Evolutionary conservation across 2,797 vertebrate species (phyloP).

Genomic region (Alauda arvensis): DNA sequence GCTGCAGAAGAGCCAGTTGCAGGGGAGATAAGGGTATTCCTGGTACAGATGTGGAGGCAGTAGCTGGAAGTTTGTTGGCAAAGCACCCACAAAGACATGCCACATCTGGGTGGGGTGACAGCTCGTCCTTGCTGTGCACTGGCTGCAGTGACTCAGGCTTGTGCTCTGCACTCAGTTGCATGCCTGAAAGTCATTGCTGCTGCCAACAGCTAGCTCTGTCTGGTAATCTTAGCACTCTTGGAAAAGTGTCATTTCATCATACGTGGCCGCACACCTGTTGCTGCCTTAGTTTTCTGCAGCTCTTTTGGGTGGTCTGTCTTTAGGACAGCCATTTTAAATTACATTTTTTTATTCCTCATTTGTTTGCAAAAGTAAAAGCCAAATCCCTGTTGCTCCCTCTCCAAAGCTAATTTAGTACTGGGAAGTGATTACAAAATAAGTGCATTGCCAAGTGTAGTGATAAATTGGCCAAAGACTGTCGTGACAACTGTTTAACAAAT

Average conservation of each 20-base stretch:
- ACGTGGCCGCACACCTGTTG: fast-evolving
- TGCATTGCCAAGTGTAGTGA: neutral
- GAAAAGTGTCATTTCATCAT: neutral
- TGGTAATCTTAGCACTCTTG: neutral
- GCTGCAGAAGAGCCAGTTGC: neutral
- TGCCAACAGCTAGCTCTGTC: fast-evolving
- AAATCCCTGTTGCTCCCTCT: neutral
- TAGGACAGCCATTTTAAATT: neutral
- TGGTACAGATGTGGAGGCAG: neutral
- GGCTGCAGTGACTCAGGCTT: neutral
- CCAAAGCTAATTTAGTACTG: neutral
- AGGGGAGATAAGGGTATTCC: neutral
- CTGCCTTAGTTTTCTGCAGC: neutral
- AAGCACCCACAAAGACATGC: fast-evolving
- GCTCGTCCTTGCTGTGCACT: fast-evolving
- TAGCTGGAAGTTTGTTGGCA: neutral
- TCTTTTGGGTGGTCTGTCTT: neutral
- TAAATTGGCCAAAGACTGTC: neutral
- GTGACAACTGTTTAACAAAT: neutral
- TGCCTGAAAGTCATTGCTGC: neutral
- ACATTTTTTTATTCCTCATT: neutral
- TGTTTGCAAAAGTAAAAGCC: neutral
- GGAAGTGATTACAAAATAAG: neutral
- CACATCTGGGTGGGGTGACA: neutral
- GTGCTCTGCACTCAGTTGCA: neutral